Conservation (phyloP, 2,888 invertebrate species). For the Sclerodermus sp. region DNA sequence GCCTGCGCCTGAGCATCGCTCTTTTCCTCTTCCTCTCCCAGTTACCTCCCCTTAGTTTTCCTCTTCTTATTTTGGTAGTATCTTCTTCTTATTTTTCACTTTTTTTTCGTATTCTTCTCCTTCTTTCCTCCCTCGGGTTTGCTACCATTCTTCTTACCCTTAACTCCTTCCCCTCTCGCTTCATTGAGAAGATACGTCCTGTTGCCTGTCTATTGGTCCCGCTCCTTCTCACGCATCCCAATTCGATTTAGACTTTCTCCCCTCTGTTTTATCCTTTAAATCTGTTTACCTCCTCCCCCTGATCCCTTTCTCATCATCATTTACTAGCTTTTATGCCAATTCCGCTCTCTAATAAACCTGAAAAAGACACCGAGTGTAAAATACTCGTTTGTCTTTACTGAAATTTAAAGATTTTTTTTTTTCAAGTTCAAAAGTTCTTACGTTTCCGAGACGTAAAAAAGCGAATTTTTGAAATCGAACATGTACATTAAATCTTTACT, state of each 20-base stretch:
- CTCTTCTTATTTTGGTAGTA: conserved; percentile 11
- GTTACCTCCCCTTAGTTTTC: neutral
- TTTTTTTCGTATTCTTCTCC: conserved; percentile 6
- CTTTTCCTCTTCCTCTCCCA: conserved; percentile 14
- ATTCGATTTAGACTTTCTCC: neutral
- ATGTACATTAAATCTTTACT: too few relatives aligned
- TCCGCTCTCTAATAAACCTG: too few relatives aligned
- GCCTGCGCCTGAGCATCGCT: conserved; percentile 49
- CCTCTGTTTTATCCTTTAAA: neutral
- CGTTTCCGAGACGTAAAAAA: too few relatives aligned
- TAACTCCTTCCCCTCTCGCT: neutral
- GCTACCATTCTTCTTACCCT: neutral
- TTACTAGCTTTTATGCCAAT: neutral
- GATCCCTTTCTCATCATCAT: neutral
- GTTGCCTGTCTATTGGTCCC: neutral
- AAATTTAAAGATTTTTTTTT: too few relatives aligned
- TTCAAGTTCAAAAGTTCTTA: too few relatives aligned
- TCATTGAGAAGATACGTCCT: too few relatives aligned
- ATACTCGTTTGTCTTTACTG: too few relatives aligned
- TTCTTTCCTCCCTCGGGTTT: neutral
- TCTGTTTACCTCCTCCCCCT: neutral
- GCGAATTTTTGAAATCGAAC: too few relatives aligned
- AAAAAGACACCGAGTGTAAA: too few relatives aligned
- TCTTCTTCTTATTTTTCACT: conserved; percentile 8
- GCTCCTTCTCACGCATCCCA: neutral